Conservation (phyloP, 2,113 vertebrate genomes). For the Ranitomeya variabilis region DNA sequence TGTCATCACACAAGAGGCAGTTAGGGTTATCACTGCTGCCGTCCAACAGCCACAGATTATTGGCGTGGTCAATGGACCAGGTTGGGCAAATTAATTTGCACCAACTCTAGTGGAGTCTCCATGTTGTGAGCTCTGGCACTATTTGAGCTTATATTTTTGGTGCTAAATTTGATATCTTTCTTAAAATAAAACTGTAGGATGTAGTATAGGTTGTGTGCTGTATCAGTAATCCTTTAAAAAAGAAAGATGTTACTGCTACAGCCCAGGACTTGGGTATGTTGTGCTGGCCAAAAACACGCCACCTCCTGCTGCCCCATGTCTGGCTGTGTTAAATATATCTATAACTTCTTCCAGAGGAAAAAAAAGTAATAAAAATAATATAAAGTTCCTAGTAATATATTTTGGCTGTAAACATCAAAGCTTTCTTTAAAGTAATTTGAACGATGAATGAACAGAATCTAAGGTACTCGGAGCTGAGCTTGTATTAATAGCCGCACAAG, state of each 20-base stretch:
- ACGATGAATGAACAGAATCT: slow-evolving; percentile 45
- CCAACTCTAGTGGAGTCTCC: background rate
- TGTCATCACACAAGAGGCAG: no score
- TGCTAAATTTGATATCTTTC: background rate
- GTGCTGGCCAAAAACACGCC: slow-evolving; percentile 18
- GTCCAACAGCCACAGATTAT: no score
- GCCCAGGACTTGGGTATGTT: background rate
- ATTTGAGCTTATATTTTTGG: background rate
- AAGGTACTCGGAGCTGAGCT: slow-evolving; percentile 30
- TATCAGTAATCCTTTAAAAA: background rate
- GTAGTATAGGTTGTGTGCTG: background rate
- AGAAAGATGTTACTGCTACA: background rate
- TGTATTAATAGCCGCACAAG: slow-evolving; percentile 43
- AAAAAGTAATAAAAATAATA: slow-evolving; percentile 38
- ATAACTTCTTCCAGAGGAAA: slow-evolving; percentile 22
- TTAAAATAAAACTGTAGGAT: background rate
- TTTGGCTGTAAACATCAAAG: slow-evolving; percentile 33
- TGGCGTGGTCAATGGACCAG: no score
- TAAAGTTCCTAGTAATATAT: slow-evolving; percentile 30
- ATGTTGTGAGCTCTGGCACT: background rate
- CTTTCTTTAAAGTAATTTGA: slow-evolving; percentile 37
- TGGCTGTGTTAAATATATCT: slow-evolving; percentile 26
- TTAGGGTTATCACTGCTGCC: no score
- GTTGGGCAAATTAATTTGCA: no score
- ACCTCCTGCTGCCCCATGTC: background rate